Base-by-base conservation (phyloP, 1,140 invertebrate species). In the Trichogramma pretiosum region DNA sequence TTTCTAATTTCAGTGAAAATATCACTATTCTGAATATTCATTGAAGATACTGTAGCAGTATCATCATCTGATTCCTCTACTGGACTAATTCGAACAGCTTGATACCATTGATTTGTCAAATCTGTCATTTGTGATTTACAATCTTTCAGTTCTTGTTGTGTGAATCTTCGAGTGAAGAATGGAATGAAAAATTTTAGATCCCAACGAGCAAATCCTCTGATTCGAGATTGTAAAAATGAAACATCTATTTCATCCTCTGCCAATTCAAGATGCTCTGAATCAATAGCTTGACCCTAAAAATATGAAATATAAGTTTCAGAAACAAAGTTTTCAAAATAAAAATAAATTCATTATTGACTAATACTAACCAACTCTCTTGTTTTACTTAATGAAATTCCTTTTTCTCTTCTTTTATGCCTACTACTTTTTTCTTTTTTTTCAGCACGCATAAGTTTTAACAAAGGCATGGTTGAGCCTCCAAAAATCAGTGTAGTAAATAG, bases 91-190 rank as follows among this genome's bases (percentile, higher is more conserved):
- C 89, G 75, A 48, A 93, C 89, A 0, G 89, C 91, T 65, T 95
- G 89, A 72, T 95, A 95, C 93, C 93, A 97, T 64, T 95, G 87
- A 64, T 94, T 93, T 2, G 92, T 94, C 36, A 97, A 72, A 71
- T 92, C 88, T 5, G 88, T 89, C 91, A 97, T 96, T 74, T 95
- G 91, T 37, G 85, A 91, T 63, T 92, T 90, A 60, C 93, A 94
- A 67, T 95, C 92, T 62, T 90, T 89, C 36, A 97, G 67, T 74
- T 97, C 92, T 80, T 94, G 75, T 67, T 94, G 89, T 18, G 93
- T 96, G 60, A 97, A 94, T 52, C 91, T 76, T 50, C 93, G 75
- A 1, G 92, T 96, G 64, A 98, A 96, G 65, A 96, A 95, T 5
- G 93, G 93, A 53, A 89, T 91, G 43, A 98, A 83, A 72, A 94